Base-by-base conservation (phyloP, 2,113 vertebrate genomes). In the Sapajus apella region DNA sequence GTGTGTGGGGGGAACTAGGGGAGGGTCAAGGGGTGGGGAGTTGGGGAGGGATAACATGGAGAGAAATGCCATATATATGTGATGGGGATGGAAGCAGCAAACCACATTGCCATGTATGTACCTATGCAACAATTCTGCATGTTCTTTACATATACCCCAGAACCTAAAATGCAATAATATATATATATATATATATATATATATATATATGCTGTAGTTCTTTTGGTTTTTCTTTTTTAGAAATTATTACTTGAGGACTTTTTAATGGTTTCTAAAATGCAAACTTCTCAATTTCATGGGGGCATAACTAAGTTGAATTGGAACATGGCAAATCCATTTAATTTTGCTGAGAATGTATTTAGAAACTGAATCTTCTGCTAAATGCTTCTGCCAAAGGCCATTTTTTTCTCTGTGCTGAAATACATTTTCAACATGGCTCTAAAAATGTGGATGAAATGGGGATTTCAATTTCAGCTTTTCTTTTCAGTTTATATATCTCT, bases 211-310 rank as follows among this genome's bases (percentile, higher is more conserved):
- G 37, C 84, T 83, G 52, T 72, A 95, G 45, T 88, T 94, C 61
- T 97, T 25, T 50, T 58, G 79, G 80, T 90, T 92, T 87, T 21
- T 37, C n/a, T 14, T 82, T 45, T 93, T 93, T 95, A 77, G 95
- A 91, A 97, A 97, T 90, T 66, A 95, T 83, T 94, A 80, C 64
- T 95, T 88, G 92, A 95, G 37, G 87, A 87, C 87, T 91, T 73
- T 91, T 86, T 30, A 97, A 90, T 97, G 55, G 61, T 72, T 95
- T 97, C 94, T 92, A 97, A 95, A 92, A 66, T 87, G 58, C 89
- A 77, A 95, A 93, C 58, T 87, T 94, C 84, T 96, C 64, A 80
- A 70, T 96, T 95, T 97, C 90, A 84, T 87, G 84, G 82, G 82
- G 55, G 79, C 83, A 92, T 86, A 87, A 91, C 80, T 95, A 94